Conservation (phyloP, 2,797 vertebrate genomes). For the Choloepus didactylus region DNA sequence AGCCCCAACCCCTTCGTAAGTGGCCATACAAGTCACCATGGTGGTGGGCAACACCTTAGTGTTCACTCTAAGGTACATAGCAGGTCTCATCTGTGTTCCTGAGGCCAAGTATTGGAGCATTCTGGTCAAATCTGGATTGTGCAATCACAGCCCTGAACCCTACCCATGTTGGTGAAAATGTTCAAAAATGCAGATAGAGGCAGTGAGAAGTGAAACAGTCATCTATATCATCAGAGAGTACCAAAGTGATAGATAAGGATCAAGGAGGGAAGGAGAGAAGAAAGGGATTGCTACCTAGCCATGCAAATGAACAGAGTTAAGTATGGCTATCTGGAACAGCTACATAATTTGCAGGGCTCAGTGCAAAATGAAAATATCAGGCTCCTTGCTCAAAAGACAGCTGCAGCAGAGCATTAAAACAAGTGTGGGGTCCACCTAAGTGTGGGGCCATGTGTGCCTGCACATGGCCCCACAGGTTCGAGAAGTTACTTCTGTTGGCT, state of each 20-base stretch:
- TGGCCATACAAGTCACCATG: not conserved
- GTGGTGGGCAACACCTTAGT: not conserved
- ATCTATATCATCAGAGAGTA: accelerated
- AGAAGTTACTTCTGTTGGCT: not conserved
- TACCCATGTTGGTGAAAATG: not conserved
- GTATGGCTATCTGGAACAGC: not conserved
- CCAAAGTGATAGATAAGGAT: not conserved
- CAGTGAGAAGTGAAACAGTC: not conserved
- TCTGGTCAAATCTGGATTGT: not conserved
- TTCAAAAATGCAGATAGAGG: not conserved
- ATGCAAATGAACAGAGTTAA: not conserved
- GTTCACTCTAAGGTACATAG: not conserved
- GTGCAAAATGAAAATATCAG: not conserved
- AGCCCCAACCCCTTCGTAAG: not conserved
- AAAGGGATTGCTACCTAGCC: not conserved
- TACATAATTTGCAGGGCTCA: not conserved
- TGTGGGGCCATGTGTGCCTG: not conserved
- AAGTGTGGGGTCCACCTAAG: not conserved
- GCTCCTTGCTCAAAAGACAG: not conserved
- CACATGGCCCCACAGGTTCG: not conserved
- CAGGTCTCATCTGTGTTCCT: accelerated
- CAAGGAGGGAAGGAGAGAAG: not conserved
- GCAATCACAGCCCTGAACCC: not conserved
- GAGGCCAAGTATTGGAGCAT: not conserved
- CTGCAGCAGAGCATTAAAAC: not conserved